These are phyloP conservation scores for Drosophila pectinifera DNA, from an alignment of 1,140 invertebrate genomes.

Conservation along the genomic window DNA sequence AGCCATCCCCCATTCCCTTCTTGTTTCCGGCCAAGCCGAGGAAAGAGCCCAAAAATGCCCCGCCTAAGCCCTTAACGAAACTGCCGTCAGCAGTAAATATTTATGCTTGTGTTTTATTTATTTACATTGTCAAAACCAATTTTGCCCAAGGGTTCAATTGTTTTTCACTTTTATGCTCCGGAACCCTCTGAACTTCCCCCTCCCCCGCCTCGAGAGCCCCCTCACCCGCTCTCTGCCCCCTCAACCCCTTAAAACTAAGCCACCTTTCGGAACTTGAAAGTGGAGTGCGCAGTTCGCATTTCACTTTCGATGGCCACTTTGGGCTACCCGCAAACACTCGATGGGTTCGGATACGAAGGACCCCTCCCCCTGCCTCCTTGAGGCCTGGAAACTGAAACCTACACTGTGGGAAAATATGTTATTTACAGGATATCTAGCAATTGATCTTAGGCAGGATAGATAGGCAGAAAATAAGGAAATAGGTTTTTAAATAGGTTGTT, in stretches of 20 bases:
- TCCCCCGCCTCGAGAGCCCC: not conserved
- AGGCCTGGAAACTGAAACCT: not conserved
- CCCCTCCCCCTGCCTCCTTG: not conserved
- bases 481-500: no score
- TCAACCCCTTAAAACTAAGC: not conserved
- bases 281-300: constrained; percentile 43
- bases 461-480: no score
- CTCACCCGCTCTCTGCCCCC: not conserved
- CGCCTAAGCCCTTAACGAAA: constrained; percentile 55
- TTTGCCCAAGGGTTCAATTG: constrained; percentile 83
- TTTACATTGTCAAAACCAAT: constrained; percentile 84
- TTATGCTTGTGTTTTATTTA: constrained; percentile 84
- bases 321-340: constrained; percentile 53
- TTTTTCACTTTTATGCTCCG: constrained; percentile 79
- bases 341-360: constrained; percentile 10
- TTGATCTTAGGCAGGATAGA: no score
- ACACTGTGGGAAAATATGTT: not conserved
- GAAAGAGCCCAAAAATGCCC: constrained; percentile 15
- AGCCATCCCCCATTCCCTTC: not conserved
- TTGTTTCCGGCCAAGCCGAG: not conserved
- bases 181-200: not conserved
- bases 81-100: constrained; percentile 78
- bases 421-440: no score
- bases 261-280: constrained; percentile 11
- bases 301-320: constrained; percentile 65